These are phyloP conservation scores for Chymomyza procnemis DNA, from an alignment of 2,888 invertebrate species.

Conservation along the genomic window DNA sequence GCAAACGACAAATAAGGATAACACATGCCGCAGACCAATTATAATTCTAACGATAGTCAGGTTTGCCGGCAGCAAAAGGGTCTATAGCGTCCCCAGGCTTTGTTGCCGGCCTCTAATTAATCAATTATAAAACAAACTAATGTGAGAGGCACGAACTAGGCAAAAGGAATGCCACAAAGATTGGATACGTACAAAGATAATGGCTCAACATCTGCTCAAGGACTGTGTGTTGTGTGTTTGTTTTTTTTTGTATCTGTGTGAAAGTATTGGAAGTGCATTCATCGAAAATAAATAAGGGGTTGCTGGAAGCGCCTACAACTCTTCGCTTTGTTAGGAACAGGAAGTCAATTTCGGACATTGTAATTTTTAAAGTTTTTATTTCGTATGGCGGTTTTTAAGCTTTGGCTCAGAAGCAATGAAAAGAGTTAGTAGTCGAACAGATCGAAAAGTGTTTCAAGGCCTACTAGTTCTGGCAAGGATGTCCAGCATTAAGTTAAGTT, in stretches of 20 bases:
- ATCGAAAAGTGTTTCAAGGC: too few relatives aligned
- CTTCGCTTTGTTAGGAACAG: too few relatives aligned
- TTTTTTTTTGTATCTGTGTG: neutral
- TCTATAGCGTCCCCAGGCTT: neutral
- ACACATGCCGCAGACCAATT: conserved; percentile 75
- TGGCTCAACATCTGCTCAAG: conserved; percentile 29
- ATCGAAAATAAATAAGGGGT: neutral
- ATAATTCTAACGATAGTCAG: conserved; percentile 64
- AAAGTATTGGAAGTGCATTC: neutral
- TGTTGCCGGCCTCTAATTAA: conserved; percentile 76
- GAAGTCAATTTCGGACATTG: too few relatives aligned
- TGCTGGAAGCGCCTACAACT: neutral
- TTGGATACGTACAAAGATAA: conserved; percentile 3
- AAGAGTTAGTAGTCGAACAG: too few relatives aligned
- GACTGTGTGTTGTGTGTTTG: neutral
- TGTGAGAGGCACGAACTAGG: conserved; percentile 25
- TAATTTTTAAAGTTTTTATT: too few relatives aligned
- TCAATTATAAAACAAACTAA: conserved; percentile 75
- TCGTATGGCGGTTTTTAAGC: too few relatives aligned
- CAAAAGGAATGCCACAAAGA: conserved; percentile 51
- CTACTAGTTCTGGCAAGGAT: too few relatives aligned
- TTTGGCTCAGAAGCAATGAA: too few relatives aligned
- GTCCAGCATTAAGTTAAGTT: too few relatives aligned
- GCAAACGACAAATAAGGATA: conserved; percentile 60
- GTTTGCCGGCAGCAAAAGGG: conserved; percentile 22